phyloP scores from a whole-genome alignment of 2,797 vertebrate genomes.

The Helarctos malayanus region DNA sequence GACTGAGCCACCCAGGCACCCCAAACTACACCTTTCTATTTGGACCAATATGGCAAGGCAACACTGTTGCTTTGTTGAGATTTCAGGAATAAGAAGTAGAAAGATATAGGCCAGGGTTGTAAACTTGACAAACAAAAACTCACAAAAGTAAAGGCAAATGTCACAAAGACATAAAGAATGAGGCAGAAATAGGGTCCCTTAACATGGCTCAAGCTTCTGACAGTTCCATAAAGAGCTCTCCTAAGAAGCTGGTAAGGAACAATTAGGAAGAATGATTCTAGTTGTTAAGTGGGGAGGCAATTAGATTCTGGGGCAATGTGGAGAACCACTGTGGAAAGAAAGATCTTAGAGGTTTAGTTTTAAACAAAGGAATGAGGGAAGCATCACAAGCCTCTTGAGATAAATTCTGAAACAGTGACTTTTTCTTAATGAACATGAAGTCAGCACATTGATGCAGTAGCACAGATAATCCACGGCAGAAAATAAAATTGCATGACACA shows the following conservation, averaged over 20 bases:
- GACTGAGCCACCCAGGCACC: neutral
- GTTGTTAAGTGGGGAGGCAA: neutral
- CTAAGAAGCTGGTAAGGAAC: constrained; percentile 6
- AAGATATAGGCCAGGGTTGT: neutral
- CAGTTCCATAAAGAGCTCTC: neutral
- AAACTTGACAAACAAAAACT: constrained; percentile 44
- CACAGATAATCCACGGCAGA: constrained; percentile 68
- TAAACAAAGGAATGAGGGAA: constrained; percentile 4
- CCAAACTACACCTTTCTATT: neutral
- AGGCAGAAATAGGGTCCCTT: neutral
- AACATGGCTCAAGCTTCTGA: neutral
- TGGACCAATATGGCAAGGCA: neutral
- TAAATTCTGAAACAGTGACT: constrained; percentile 54
- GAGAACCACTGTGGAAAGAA: neutral
- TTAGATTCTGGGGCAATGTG: neutral
- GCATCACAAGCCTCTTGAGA: neutral
- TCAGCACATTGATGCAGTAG: constrained; percentile 56
- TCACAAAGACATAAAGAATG: constrained; percentile 12
- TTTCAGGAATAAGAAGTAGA: constrained; percentile 17
- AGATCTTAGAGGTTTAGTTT: constrained; percentile 33
- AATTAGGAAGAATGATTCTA: neutral
- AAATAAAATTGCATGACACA: constrained; percentile 65
- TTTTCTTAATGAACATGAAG: neutral
- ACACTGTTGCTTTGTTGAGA: neutral
- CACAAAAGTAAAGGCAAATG: constrained; percentile 35